Base-by-base conservation (phyloP, 1,140 invertebrate genomes). In the Sarcophaga peregrina region DNA sequence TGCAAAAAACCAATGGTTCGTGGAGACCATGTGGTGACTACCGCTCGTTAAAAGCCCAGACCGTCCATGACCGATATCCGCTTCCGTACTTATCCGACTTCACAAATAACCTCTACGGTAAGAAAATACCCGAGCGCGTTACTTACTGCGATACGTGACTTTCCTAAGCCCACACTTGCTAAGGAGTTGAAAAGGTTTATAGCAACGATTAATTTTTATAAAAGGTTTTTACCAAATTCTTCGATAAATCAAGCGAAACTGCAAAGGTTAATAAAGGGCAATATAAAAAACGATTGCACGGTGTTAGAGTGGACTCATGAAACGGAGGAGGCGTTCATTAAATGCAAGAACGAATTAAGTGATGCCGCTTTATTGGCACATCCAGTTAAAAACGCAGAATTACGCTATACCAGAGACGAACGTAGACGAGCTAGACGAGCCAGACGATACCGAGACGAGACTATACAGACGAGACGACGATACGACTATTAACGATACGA, bases 1-100 rank as follows among this genome's bases (percentile, higher is more conserved):
- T 89, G 0, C 86, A 87, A 8, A 93, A 93, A 82, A 85, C 87
- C 48, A 84, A 86, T 84, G 88, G 89, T 6, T 82, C 84, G 1
- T 91, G 88, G 87, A 83, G 92, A 46, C 88, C 90, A 1, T 91
- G 90, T 46, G 80, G 80, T 37, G 80, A 81, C 13, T 81, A 68
- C 46, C 1, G 54, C 5, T 54, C 80, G 6, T 46, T 72, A 11
- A 81, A 81, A 9, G 80, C 54, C 5, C n/a, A 58, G 45, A 81
- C 80, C 3, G 6, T 81, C 3, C 80, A 13, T 8, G 47, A 81
- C 11, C 17, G 50, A 82, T 92, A 91, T 82, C 91, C 91, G 0
- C 45, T 92, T 0, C 89, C 88, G 0, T 84, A 85, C 50, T 82
- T 90, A 11, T 82, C 87, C 17, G 90, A 91, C n/a, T n/a, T n/a